phyloP scores from a whole-genome alignment of 2,888 invertebrate species.

The Nemotelus pantherinus region DNA sequence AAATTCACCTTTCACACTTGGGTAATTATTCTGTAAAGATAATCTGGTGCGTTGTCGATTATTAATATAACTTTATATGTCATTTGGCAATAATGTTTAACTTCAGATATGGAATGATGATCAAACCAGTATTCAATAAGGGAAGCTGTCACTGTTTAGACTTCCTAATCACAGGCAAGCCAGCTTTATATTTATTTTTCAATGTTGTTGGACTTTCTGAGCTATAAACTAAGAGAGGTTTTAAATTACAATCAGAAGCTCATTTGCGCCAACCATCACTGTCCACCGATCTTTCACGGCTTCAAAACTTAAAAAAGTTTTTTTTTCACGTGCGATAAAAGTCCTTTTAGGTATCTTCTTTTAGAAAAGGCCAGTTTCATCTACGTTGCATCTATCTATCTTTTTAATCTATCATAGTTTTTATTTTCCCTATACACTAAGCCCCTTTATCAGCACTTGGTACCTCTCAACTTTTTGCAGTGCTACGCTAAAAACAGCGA shows the following conservation, averaged over 20 bases:
- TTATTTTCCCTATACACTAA: neutral
- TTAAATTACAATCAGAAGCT: too few relatives aligned
- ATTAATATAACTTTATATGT: constrained; percentile 46
- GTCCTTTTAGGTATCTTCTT: constrained; percentile 1
- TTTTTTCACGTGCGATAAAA: neutral
- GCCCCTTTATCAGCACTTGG: neutral
- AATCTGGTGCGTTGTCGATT: constrained; percentile 51
- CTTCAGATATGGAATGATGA: constrained; percentile 8
- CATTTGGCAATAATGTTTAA: constrained; percentile 38
- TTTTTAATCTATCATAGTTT: too few relatives aligned
- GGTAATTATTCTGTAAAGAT: constrained; percentile 48
- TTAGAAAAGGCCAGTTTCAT: constrained; percentile 50
- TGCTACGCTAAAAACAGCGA: constrained; percentile 1
- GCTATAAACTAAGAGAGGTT: constrained; percentile 53
- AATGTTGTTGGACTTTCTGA: constrained; percentile 53
- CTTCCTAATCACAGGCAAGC: too few relatives aligned
- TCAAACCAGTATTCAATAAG: constrained; percentile 49
- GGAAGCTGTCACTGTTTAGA: too few relatives aligned
- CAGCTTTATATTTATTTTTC: too few relatives aligned
- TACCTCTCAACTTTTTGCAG: neutral
- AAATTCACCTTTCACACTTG: constrained; percentile 49
- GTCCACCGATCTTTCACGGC: too few relatives aligned
- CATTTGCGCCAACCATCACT: too few relatives aligned
- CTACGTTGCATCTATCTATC: constrained; percentile 48
- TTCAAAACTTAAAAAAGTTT: neutral